Evolutionary conservation across 1,140 invertebrate genomes (phyloP).

Genomic region (Temnothorax curvispinosus): DNA sequence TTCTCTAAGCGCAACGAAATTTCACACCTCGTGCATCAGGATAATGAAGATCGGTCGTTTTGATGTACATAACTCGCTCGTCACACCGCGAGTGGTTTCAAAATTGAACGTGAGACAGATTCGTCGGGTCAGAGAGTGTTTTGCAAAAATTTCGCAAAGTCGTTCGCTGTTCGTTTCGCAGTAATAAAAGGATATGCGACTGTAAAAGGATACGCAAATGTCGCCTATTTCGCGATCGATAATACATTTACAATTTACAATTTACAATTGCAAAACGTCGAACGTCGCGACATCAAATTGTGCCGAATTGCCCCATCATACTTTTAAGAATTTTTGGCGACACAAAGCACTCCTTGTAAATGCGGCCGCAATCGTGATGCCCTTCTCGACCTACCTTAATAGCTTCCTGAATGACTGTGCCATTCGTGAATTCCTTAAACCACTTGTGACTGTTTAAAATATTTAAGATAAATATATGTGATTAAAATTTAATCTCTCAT

Average conservation of each 20-base stretch:
- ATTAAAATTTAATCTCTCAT: neutral
- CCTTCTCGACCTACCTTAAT: conserved; percentile 69
- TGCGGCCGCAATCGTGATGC: conserved; percentile 63
- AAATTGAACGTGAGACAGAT: conserved; percentile 38
- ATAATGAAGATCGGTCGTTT: conserved; percentile 65
- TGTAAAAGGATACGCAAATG: neutral
- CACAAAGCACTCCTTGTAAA: conserved; percentile 69
- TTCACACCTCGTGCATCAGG: conserved; percentile 66
- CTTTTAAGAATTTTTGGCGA: conserved; percentile 62
- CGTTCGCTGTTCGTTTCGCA: neutral
- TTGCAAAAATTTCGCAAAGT: neutral
- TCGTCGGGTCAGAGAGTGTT: neutral
- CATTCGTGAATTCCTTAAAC: conserved; percentile 77
- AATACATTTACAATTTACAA: neutral
- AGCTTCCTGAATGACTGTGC: conserved; percentile 80
- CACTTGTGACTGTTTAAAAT: conserved; percentile 71
- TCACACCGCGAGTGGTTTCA: conserved; percentile 22
- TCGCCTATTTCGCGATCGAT: neutral
- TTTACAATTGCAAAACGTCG: neutral
- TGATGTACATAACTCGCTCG: conserved; percentile 30
- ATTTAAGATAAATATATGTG: neutral
- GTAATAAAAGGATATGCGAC: neutral
- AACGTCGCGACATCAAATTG: conserved; percentile 6
- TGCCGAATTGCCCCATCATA: conserved; percentile 69
- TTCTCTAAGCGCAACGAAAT: conserved; percentile 60